Evolutionary conservation across 2,113 vertebrate species (phyloP).

Genomic region (Phasianus colchicus): DNA sequence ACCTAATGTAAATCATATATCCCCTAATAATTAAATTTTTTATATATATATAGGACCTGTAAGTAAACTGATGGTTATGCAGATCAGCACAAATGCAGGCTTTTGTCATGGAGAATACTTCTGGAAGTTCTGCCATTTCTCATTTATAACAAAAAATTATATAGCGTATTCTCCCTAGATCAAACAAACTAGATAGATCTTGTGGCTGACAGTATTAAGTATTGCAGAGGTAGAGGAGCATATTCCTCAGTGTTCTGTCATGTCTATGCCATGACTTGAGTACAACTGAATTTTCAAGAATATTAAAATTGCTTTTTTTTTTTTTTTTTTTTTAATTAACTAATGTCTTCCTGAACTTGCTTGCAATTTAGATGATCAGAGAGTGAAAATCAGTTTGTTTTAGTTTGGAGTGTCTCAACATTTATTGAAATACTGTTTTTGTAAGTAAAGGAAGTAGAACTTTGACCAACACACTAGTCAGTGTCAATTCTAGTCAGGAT

Average conservation of each 20-base stretch:
- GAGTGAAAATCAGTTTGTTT: background rate
- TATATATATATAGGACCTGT: background rate
- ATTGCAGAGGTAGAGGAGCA: background rate
- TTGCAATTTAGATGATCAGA: background rate
- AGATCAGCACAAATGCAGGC: background rate
- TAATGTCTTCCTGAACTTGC: background rate
- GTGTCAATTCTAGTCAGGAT: background rate
- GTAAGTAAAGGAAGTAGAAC: background rate
- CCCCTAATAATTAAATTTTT: background rate
- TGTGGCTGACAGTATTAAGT: background rate
- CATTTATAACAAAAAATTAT: background rate
- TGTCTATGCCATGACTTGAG: background rate
- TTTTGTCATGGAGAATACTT: background rate
- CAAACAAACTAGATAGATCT: background rate
- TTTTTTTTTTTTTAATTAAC: background rate
- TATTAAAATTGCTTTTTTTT: background rate
- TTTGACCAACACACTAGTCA: background rate
- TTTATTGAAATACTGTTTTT: background rate
- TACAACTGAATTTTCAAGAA: background rate
- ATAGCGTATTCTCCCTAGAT: background rate
- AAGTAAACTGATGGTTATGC: background rate
- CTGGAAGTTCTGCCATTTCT: background rate
- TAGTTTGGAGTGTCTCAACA: background rate
- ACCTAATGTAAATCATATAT: background rate
- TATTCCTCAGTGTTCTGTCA: background rate